Evolutionary conservation across 2,797 vertebrate genomes (phyloP), one percentile per base, ranked within the genome.

Genomic region (Falco columbarius): DNA sequence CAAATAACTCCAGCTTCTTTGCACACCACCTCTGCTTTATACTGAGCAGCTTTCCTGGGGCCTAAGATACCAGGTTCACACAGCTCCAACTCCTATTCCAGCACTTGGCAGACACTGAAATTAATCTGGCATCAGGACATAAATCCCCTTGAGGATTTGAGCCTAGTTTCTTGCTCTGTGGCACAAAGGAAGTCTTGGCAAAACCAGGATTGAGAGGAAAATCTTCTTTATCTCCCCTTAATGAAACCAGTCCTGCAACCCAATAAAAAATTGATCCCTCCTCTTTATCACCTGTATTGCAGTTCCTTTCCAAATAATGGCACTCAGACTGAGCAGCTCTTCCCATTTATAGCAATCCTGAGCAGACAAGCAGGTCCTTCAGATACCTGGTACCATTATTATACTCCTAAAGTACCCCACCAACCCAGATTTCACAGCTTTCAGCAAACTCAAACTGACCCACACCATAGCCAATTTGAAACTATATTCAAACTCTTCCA

Each of bases 231-330:
- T 90, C 89, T 89, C 42, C 36, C 15, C 49, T 75, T 95, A 95
- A 95, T 95, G 72, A 97, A 95, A 89, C 22, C 13, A 6, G 74
- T 92, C 65, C 61, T 55, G n/a, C 54, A 82, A 90, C 54, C 61
- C 72, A 92, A 93, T 90, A 93, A 94, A 94, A 95, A 65, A 29
- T 21, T 94, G 77, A 94, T 93, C 89, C 29, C 23, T 80, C 36
- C 29, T 77, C 49, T 87, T 73, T 58, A 84, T 76, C 76, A 36
- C 46, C 46, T 63, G 7, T 38, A 86, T 51, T 92, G 65, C 71
- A 82, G n/a, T 58, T 90, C 44, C 46, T 88, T 68, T 84, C 30
- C 66, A 91, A 89, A 38, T 51, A 84, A 51, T 7, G 38, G 30
- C 24, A 38, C 24, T 85, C 34, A 38, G 36, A 40, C 19, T 51